Evolutionary conservation across 1,140 invertebrate genomes (phyloP), one percentile per base, ranked within the genome.

Genomic region (Anastatus disparis): DNA sequence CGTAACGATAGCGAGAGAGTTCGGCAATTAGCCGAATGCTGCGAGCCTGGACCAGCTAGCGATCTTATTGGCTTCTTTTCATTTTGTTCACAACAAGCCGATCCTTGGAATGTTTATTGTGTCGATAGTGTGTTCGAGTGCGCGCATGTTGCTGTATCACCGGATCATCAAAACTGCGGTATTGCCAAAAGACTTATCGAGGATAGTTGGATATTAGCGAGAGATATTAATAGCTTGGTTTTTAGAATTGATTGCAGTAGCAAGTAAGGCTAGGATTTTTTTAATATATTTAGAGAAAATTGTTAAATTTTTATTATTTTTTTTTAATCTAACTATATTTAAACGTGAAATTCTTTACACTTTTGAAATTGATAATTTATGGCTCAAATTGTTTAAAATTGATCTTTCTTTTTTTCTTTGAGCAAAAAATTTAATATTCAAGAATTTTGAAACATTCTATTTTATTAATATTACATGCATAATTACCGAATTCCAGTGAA

Each of bases 181-280:
- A 67, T 88, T 10, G 84, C 75, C 0, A 75, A 38, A 38, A 76
- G 78, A 59, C 76, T 88, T 56, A 63, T 87, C 3, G 26, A 74
- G 17, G 78, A 85, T 40, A 85, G 86, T 24, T 84, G 81, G 78
- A 48, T 77, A 29, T 74, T 85, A 29, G 85, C 82, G 22, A 74
- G 81, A 17, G 84, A 87, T 69, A 80, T 80, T 48, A 80, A 80
- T 10, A 85, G 78, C 75, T 70, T 75, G 42, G 66, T 85, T 58
- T 81, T 87, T 59, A 76, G 84, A 46, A 76, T 86, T 38, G 82
- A 87, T 73, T 85, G 86, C 42, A 84, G 77, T n/a, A 87, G 75
- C 77, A 76, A 56, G 78, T 83, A 46, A 64, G 68, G n/a, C n/a
- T n/a, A n/a, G n/a, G n/a, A n/a, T n/a, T n/a, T n/a, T n/a, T n/a